Evolutionary conservation across 1,140 invertebrate genomes (phyloP), one percentile per base, ranked within the genome.

Genomic region (Drosophila prosaltans): DNA sequence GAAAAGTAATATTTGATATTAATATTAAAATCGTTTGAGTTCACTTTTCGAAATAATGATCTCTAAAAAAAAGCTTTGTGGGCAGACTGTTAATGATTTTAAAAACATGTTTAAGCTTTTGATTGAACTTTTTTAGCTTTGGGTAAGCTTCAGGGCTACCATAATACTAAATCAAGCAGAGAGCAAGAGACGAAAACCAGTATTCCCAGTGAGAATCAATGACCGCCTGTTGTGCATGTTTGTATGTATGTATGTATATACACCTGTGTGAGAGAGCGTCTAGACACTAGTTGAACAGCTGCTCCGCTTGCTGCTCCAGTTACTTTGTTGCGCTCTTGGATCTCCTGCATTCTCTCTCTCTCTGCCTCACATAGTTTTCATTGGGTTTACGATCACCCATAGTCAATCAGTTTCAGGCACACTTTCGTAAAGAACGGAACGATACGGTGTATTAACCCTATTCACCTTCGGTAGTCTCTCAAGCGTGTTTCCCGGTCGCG

Each of bases 371-470:
- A 26, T 41, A 39, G 57, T 43, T 70, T 55, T 65, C 40, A 16
- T 58, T 63, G 48, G 40, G 57, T 11, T 11, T 2, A n/a, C 72
- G 72, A 83, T 88, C 80, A 43, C 55, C 11, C 63, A 6, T 57
- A 26, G 41, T 48, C 21, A 45, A 21, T 89, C 80, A 88, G 80
- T 88, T 59, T 68, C 40, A 64, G 77, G 59, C 63, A 57, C 70
- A 65, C 60, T 65, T 62, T 83, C 76, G 62, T 24, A 39, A 36
- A n/a, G 51, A 65, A 65, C 62, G 68, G 45, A 51, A 51, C 45
- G 21, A n/a, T n/a, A 43, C 41, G 39, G 32, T 36, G 6, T 7
- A 7, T 7, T 36, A 40, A 74, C 41, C 64, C 55, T 16, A 70
- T 58, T 51, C 55, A 65, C 32, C 24, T 51, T 32, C n/a, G 54